Conservation (phyloP, 2,113 vertebrate species). For the Clupea harengus region DNA sequence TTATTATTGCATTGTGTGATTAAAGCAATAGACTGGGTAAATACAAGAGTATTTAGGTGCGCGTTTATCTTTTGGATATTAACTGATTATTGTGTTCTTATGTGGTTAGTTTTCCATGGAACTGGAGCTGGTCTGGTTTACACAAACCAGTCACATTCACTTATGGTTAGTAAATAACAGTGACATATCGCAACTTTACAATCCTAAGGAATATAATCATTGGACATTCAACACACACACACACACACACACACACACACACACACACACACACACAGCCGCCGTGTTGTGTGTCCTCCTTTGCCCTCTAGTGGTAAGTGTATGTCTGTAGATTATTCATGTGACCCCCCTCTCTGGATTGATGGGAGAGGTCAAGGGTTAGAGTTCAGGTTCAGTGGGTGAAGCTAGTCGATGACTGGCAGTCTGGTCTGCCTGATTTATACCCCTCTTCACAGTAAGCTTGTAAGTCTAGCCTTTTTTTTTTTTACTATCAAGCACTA, state of each 20-base stretch:
- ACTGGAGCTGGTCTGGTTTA: background rate
- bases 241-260: background rate
- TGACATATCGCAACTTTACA: background rate
- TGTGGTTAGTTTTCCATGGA: conserved; percentile 6
- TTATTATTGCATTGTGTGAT: conserved; percentile 12
- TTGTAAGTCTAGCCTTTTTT: background rate
- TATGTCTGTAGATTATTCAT: background rate
- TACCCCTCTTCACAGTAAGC: background rate
- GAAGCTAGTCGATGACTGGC: background rate
- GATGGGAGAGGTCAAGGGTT: conserved; percentile 25
- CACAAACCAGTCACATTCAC: background rate
- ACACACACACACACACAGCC: background rate
- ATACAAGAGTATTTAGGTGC: too few relatives aligned
- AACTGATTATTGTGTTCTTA: background rate
- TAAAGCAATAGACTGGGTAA: background rate
- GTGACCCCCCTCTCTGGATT: background rate
- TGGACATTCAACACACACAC: background rate
- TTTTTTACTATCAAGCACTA: background rate
- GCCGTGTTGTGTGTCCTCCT: background rate
- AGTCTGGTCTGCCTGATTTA: background rate
- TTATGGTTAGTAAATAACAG: background rate
- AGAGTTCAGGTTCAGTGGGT: conserved; percentile 40
- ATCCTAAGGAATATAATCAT: too few relatives aligned
- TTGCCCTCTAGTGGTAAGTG: conserved; percentile 10
- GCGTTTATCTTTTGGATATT: background rate